Conservation (phyloP, 35 echinoderm and acorn worm species). For the Stichopus chloronotus region DNA sequence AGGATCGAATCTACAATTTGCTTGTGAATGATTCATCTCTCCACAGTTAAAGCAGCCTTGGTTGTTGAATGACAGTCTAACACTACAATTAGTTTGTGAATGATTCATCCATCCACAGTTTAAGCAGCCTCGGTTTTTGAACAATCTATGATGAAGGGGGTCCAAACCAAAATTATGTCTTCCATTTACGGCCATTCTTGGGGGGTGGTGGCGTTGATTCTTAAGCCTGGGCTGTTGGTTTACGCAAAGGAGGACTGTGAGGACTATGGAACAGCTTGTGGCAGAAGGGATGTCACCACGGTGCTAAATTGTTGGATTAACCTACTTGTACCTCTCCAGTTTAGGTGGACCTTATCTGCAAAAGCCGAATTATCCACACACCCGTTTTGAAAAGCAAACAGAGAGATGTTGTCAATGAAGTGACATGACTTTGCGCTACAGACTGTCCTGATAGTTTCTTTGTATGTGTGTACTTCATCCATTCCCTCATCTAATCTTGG, state of each 20-base stretch:
- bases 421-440: background rate
- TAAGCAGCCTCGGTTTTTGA: background rate
- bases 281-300: background rate
- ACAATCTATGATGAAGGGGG: background rate
- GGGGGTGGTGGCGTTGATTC: background rate
- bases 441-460: background rate
- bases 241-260: background rate
- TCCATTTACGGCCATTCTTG: background rate
- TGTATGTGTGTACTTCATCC: background rate
- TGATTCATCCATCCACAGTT: background rate
- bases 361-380: conserved; percentile 9
- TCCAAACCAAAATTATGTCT: background rate
- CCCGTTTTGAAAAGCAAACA: conserved; percentile 6
- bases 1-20: background rate
- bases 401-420: background rate
- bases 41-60: background rate
- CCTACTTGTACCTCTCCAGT: background rate
- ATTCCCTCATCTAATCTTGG: conserved; percentile 7
- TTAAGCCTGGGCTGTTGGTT: background rate
- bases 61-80: background rate
- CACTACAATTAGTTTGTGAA: background rate
- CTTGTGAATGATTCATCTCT: conserved; percentile 39
- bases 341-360: conserved; percentile 1
- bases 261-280: background rate
- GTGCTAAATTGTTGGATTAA: background rate